These are phyloP conservation scores for Sebastiscus tertius DNA, from an alignment of 2,797 vertebrate genomes.

Conservation along the genomic window DNA sequence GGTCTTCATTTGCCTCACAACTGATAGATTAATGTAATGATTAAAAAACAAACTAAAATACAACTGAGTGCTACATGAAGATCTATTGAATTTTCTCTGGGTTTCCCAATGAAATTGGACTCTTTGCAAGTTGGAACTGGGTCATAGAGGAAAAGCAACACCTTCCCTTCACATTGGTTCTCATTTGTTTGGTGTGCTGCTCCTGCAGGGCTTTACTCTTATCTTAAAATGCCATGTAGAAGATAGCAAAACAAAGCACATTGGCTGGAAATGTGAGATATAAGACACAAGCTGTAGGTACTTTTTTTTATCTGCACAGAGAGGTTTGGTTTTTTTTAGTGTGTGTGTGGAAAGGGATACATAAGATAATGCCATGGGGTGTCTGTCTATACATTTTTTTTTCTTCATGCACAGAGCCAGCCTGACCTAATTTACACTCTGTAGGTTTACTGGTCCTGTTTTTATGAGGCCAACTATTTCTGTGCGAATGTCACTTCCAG, in stretches of 20 bases:
- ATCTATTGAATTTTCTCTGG: background rate
- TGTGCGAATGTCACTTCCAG: constrained; percentile 51
- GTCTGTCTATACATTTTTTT: background rate
- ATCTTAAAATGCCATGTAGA: constrained; percentile 34
- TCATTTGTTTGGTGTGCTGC: constrained; percentile 10
- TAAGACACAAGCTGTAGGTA: background rate
- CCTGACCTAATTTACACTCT: constrained; percentile 51
- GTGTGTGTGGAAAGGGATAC: background rate
- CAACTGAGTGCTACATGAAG: background rate
- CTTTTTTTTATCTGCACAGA: background rate
- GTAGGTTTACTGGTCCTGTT: constrained; percentile 3
- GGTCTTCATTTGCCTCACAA: background rate
- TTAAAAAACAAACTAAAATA: background rate
- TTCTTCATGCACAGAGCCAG: background rate
- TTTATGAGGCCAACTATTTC: constrained; percentile 60
- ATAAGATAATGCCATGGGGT: background rate
- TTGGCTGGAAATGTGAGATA: background rate
- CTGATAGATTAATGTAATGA: background rate
- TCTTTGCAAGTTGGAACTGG: background rate
- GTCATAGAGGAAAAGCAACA: background rate
- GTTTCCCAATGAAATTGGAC: background rate
- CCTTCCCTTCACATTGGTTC: background rate
- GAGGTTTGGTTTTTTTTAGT: background rate
- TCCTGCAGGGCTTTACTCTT: constrained; percentile 11
- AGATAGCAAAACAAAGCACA: constrained; percentile 23